Evolutionary conservation across 2,888 invertebrate species (phyloP), one percentile per base, ranked within the genome.

Genomic region (Rhingia rostrata): DNA sequence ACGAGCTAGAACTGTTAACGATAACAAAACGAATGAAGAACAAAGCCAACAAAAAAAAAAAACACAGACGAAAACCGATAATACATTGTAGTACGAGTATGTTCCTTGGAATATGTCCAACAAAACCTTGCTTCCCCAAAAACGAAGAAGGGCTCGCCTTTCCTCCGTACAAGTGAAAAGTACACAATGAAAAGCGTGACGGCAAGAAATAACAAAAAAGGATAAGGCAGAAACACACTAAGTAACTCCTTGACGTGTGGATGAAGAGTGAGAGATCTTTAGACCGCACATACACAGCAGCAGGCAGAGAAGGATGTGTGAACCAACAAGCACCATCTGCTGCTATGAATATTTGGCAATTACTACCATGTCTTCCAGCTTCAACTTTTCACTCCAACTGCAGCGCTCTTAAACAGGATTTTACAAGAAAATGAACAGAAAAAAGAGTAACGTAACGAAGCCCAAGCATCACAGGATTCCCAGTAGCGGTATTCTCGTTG

Each of bases 281-380:
- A 67, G 47, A 78, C 54, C 61, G 41, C 73, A 73, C 53, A 67
- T 9, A 61, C 22, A 69, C 77, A 69, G 56, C 67, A 14, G 47
- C 37, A 49, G 54, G 78, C 54, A 32, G 60, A 53, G 53, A 22
- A 66, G 7, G 56, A 56, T 30, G 69, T 43, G 30, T 22, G 30
- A 79, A 54, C 53, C 70, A 60, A 84, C 58, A 79, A 69, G 79
- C 83, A 79, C 79, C 83, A 84, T 67, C 79, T 84, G 83, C 79
- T 79, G 58, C 69, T 79, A 74, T 74, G 83, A 79, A 84, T 84
- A 84, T 84, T 84, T 80, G 83, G 83, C 83, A 84, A 84, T 84
- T 84, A 84, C 79, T 74, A 64, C 74, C 67, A 63, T 54, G 61
- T 45, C 72, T 53, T 12, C 22, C 49, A 22, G 3, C 47, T 45